Evolutionary conservation across 2,888 invertebrate genomes (phyloP), one percentile per base, ranked within the genome.

Genomic region (Perdita meconis): DNA sequence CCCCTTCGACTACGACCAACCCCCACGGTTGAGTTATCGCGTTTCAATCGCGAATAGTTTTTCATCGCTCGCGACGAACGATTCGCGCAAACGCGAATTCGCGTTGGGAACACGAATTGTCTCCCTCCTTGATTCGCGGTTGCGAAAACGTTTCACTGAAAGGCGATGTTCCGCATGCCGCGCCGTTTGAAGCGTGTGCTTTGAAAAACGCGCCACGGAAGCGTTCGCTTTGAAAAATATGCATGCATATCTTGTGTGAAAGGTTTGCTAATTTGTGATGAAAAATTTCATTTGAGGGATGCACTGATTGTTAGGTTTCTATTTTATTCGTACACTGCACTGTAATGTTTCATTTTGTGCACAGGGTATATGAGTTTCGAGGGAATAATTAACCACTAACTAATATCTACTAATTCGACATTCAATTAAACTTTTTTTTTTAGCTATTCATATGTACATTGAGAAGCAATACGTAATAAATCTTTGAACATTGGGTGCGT

Each of bases 51-150:
- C 55, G 57, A 34, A 10, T 63, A 47, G 63, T 67, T 75, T 75
- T 78, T 78, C 47, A 67, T 38, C 70, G 72, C 81, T 77, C 50
- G 64, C n/a, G 74, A 81, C 67, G 68, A 80, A 79, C 38, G 22
- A 34, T 47, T 13, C 4, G 42, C n/a, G 50, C 56, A 66, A 50
- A 12, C 55, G 26, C 34, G 59, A 50, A 13, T 50, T 22, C 55
- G 24, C 16, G 12, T 19, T 30, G 6, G 34, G 44, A 66, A 66
- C 30, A 55, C 19, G 42, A 42, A 66, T 71, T 42, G 56, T 61
- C 40, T 50, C 55, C 24, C 19, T 34, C 16, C 13, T 22, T 3
- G 5, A 19, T 5, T 24, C 22, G 10, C 24, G 10, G 1, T n/a
- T n/a, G 53, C 5, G 55, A n/a, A 38, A 36, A 38, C 24, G 24